phyloP scores from a whole-genome alignment of 2,888 invertebrate genomes.

The Glomeris marginata region DNA sequence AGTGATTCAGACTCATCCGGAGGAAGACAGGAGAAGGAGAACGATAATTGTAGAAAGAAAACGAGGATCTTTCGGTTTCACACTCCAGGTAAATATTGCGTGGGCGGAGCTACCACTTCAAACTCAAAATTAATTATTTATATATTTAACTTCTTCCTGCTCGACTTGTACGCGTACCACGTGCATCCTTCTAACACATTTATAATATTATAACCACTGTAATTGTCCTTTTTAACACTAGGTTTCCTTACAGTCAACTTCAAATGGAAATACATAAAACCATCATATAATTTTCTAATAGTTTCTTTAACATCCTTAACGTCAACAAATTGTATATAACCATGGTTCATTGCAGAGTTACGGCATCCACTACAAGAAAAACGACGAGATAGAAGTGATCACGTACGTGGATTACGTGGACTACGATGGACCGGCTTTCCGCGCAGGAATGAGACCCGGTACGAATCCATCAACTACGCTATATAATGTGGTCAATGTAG shows the following conservation, averaged over 20 bases:
- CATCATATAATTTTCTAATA: too few species aligned
- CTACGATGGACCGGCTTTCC: constrained; percentile 76
- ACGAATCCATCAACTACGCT: constrained; percentile 15
- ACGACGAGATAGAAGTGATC: constrained; percentile 86
- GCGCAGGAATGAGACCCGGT: constrained; percentile 85
- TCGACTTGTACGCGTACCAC: too few species aligned
- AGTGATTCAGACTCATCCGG: constrained; percentile 51
- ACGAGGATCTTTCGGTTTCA: constrained; percentile 84
- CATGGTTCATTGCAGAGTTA: constrained; percentile 84
- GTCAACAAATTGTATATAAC: too few species aligned
- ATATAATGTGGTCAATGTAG: too few species aligned
- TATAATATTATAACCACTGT: too few species aligned
- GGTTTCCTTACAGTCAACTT: too few species aligned
- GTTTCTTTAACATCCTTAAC: too few species aligned
- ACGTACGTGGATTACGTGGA: constrained; percentile 96
- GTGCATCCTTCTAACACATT: too few species aligned
- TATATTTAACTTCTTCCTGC: too few species aligned
- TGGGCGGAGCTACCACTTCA: constrained; percentile 10
- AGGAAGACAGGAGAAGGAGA: constrained; percentile 72
- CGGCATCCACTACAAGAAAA: constrained; percentile 88
- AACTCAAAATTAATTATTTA: too few species aligned
- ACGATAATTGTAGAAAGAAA: constrained; percentile 77
- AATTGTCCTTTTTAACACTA: too few species aligned
- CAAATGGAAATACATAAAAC: too few species aligned
- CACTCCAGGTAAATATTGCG: constrained; percentile 50